phyloP scores from a whole-genome alignment of 2,113 vertebrate genomes.

The Sitta europaea region DNA sequence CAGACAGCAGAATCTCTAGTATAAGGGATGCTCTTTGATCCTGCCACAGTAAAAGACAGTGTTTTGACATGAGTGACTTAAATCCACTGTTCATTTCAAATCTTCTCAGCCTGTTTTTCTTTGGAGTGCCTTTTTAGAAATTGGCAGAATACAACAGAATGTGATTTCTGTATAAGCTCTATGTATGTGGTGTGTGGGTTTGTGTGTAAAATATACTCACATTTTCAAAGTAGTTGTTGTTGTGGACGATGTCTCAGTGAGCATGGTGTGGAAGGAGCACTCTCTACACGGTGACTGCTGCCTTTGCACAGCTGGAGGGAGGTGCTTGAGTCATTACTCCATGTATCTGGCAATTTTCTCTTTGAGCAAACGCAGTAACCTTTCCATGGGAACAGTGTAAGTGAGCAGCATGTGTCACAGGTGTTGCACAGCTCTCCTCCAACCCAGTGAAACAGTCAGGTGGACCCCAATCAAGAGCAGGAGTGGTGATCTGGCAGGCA shows the following conservation, averaged over 20 bases:
- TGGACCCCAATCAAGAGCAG: background rate
- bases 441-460: background rate
- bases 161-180: background rate
- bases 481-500: background rate
- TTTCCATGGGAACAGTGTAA: background rate
- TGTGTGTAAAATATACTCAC: background rate
- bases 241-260: fast-evolving
- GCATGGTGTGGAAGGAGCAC: fast-evolving
- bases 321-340: background rate
- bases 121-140: background rate
- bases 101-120: background rate
- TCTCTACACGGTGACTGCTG: fast-evolving
- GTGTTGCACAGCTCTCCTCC: background rate
- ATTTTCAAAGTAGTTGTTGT: background rate
- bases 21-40: constrained; percentile 6
- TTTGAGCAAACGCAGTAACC: background rate
- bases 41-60: background rate
- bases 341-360: fast-evolving
- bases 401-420: background rate
- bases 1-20: background rate
- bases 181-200: background rate
- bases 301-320: background rate
- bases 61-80: constrained; percentile 7
- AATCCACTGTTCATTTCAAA: background rate
- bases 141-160: background rate